Evolutionary conservation across 1,140 invertebrate species (phyloP).

Genomic region (Phocides pigmalion): DNA sequence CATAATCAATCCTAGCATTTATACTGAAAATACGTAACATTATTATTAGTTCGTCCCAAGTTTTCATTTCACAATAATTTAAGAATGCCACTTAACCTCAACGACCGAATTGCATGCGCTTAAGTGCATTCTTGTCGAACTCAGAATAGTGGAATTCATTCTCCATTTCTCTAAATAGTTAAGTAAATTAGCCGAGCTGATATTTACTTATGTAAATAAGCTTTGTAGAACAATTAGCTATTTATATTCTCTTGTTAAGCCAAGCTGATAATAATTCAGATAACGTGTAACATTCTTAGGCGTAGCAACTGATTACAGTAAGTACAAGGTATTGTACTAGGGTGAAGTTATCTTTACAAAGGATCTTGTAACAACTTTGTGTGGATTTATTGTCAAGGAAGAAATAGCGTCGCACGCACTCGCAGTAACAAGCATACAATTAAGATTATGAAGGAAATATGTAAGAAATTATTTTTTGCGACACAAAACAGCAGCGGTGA

Average conservation of each 20-base stretch:
- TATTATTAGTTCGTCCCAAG: too few relatives aligned
- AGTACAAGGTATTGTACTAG: conserved; percentile 31
- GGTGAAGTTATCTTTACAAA: conserved; percentile 22
- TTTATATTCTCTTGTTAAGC: conserved; percentile 19
- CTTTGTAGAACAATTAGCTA: conserved; percentile 14
- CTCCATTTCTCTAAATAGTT: not conserved
- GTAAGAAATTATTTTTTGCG: too few relatives aligned
- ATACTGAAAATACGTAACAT: not conserved
- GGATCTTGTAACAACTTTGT: conserved; percentile 13
- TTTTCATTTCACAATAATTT: conserved; percentile 6
- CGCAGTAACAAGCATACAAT: too few relatives aligned
- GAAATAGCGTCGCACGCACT: conserved; percentile 1
- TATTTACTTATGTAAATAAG: not conserved
- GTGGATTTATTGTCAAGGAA: conserved; percentile 16
- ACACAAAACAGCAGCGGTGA: too few relatives aligned
- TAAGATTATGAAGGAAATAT: too few relatives aligned
- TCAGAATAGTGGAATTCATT: conserved; percentile 6
- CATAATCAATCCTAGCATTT: too few relatives aligned
- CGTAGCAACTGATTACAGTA: conserved; percentile 30
- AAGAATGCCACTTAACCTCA: conserved; percentile 12
- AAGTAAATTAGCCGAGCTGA: conserved; percentile 2
- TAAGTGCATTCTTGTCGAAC: conserved; percentile 29
- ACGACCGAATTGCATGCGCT: conserved; percentile 41
- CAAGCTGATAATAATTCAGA: conserved; percentile 25
- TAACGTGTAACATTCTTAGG: conserved; percentile 22